phyloP scores from a whole-genome alignment of 2,888 invertebrate species.

The Parascotia fuliginaria region DNA sequence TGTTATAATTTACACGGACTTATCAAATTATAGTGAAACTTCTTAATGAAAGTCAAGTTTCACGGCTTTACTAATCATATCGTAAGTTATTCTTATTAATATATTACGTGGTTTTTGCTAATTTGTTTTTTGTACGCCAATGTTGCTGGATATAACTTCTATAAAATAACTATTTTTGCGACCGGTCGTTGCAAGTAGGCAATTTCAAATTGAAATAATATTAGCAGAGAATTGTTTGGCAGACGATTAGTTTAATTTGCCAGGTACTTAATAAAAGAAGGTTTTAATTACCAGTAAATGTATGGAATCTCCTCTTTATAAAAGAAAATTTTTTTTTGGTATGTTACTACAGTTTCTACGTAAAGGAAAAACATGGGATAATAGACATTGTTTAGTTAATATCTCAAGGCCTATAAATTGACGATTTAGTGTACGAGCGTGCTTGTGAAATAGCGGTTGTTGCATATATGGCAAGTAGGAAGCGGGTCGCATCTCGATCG shows the following conservation, averaged over 20 bases:
- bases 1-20: slow-evolving; percentile 11
- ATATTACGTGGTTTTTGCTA: too few species aligned
- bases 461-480: slow-evolving; percentile 78
- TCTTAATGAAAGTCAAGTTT: slow-evolving; percentile 10
- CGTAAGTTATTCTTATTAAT: background rate
- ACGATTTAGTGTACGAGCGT: slow-evolving; percentile 42
- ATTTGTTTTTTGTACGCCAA: too few species aligned
- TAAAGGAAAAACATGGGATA: slow-evolving; percentile 6
- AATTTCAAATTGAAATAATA: too few species aligned
- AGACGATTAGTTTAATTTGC: too few species aligned
- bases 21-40: slow-evolving; percentile 7
- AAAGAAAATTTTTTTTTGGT: background rate
- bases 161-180: too few species aligned
- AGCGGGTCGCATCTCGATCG: slow-evolving; percentile 55
- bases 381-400: slow-evolving; percentile 29
- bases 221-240: too few species aligned
- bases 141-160: too few species aligned
- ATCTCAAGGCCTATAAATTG: slow-evolving; percentile 34
- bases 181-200: too few species aligned
- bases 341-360: background rate
- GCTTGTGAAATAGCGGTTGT: slow-evolving; percentile 55
- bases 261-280: too few species aligned
- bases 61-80: background rate
- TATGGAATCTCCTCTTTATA: background rate
- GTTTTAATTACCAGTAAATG: background rate